Evolutionary conservation across 2,113 vertebrate genomes (phyloP), one percentile per base, ranked within the genome.

Genomic region (Pelobates fuscus): DNA sequence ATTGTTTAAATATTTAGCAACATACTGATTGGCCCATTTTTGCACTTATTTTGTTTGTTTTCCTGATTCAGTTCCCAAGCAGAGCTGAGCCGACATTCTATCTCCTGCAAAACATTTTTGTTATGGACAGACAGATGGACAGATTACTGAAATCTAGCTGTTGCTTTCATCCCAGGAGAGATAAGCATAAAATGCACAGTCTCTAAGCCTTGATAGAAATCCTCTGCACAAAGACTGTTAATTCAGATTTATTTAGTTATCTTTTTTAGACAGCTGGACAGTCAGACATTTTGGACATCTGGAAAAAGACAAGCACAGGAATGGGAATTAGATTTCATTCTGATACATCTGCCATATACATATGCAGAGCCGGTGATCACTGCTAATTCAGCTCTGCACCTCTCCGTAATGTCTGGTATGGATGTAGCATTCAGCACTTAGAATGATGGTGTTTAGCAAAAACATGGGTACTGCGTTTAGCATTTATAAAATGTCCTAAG

Each of bases 271-370:
- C 69, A 60, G 44, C 57, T 21, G 57, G 44, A 18, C 12, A 49
- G 10, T 37, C 32, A 5, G 54, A 37, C 11, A 37, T 41, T 63
- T 41, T 20, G 60, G 60, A 70, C 67, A 70, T 70, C 67, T 70
- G 69, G 57, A 71, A 61, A 61, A 71, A 71, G 69, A 46, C 55
- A 44, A 41, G 44, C 25, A 60, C 20, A 41, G 69, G 69, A 71
- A 60, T 18, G 69, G 57, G 26, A 30, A 29, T 60, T 27, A 15
- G 29, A 60, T 61, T 60, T 49, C 29, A 30, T 46, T 46, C 20
- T 27, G 17, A 5, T 26, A 60, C 69, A 71, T 71, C 69, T 71
- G 69, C 26, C 44, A 23, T 17, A 20, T 14, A 18, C 44, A 49
- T 49, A 1, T 49, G 44, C 17, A 17, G 12, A 8, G 5, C 44